Evolutionary conservation across 2,797 vertebrate species (phyloP).

Genomic region (Enteromius fasciolatus): DNA sequence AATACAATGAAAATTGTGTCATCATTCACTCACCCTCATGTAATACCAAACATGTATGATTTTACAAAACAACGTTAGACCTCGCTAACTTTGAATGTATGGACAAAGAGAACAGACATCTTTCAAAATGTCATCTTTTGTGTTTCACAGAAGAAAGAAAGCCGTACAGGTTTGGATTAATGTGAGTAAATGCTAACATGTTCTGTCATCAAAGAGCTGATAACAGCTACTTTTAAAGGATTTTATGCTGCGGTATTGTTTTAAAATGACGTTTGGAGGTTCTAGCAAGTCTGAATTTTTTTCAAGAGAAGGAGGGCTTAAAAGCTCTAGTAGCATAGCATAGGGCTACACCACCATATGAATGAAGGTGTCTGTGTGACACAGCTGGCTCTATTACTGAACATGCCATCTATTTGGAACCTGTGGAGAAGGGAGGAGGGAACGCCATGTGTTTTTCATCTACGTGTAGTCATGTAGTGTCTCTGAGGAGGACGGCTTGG

Average conservation of each 20-base stretch:
- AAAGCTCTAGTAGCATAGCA: slow-evolving; percentile 16
- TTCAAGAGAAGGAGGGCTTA: slow-evolving; percentile 23
- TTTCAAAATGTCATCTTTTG: not conserved
- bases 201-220: not conserved
- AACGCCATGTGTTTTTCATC: slow-evolving; percentile 83
- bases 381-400: slow-evolving; percentile 67
- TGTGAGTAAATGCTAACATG: not conserved
- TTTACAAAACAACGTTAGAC: not conserved
- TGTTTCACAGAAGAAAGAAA: slow-evolving; percentile 15
- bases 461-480: slow-evolving; percentile 73
- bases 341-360: slow-evolving; percentile 71
- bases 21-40: not conserved
- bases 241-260: not conserved
- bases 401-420: slow-evolving; percentile 69
- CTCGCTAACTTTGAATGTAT: not conserved
- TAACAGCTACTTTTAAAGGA: not conserved
- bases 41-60: not conserved
- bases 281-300: slow-evolving; percentile 42
- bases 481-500: slow-evolving; percentile 75
- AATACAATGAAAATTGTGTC: not conserved
- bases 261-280: slow-evolving; percentile 4
- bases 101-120: not conserved
- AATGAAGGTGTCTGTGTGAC: slow-evolving; percentile 77
- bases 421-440: slow-evolving; percentile 58
- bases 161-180: not conserved